Percentiles rank a stretch among this genome's conserved stretches.
phyloP scores from a whole-genome alignment of 2,113 vertebrate genomes.

The Mobula birostris region DNA sequence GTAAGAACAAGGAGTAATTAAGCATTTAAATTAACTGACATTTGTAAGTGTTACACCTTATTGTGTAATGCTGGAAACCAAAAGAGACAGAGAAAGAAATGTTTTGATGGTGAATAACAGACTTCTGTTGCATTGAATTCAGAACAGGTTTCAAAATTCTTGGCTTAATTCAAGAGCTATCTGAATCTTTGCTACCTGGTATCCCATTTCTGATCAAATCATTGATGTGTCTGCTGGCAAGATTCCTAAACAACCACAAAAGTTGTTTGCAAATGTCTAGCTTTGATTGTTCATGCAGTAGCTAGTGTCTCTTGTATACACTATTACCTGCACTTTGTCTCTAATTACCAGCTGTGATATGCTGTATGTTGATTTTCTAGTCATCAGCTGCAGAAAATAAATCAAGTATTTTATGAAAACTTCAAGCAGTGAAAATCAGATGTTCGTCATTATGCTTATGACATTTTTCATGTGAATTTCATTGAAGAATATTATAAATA shows the following conservation, averaged over 20 bases:
- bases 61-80: neutral
- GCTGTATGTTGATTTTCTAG: neutral
- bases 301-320: neutral
- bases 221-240: neutral
- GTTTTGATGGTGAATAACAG: neutral
- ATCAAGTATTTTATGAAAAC: neutral
- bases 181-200: neutral
- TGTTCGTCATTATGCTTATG: neutral
- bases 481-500: neutral
- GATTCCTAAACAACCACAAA: conserved; percentile 6
- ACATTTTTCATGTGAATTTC: neutral
- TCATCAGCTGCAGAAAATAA: neutral
- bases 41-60: neutral
- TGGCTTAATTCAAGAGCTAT: conserved; percentile 1
- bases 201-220: neutral
- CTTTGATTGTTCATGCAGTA: conserved; percentile 9
- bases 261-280: neutral
- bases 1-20: neutral
- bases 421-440: neutral
- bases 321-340: neutral
- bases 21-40: neutral
- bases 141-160: neutral
- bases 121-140: no score
- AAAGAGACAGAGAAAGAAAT: neutral
- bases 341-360: neutral